Percentiles rank a stretch among this genome's conserved stretches.
Evolutionary conservation across 2,113 vertebrate species (phyloP).

Genomic region (Falco punctatus): DNA sequence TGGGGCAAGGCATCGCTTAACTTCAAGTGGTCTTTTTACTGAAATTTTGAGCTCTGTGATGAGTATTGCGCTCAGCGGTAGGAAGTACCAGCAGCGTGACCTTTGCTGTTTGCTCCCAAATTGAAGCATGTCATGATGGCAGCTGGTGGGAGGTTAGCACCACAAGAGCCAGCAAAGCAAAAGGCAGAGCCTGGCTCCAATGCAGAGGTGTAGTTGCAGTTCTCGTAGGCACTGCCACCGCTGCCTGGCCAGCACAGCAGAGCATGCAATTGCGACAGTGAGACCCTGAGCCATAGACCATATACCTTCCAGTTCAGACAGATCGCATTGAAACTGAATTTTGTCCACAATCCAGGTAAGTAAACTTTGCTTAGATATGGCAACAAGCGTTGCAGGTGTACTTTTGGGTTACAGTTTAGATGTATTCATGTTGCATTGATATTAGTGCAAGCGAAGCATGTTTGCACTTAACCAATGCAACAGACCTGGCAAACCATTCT

Average conservation of each 20-base stretch:
- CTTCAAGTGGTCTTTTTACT: not conserved
- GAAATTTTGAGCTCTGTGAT: not conserved
- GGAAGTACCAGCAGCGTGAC: not conserved
- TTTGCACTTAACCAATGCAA: not conserved
- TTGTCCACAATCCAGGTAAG: not conserved
- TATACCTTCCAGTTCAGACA: not conserved
- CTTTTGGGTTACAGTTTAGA: not conserved
- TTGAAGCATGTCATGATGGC: rapidly evolving
- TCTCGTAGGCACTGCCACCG: rapidly evolving
- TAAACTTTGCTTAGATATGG: rapidly evolving
- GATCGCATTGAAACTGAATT: not conserved
- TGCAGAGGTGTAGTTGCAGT: not conserved
- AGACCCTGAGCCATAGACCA: not conserved
- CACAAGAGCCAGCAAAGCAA: rapidly evolving
- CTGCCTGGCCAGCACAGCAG: not conserved
- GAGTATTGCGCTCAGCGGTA: not conserved
- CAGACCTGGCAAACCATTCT: not conserved
- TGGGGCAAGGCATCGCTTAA: not conserved
- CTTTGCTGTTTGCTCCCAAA: not conserved
- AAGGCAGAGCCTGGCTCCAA: not conserved
- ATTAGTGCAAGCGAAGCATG: not conserved
- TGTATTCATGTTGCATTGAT: rapidly evolving
- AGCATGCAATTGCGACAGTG: not conserved
- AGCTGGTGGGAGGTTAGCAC: not conserved
- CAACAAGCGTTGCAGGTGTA: rapidly evolving